Conservation (phyloP, 1,140 invertebrate species). For the Nylanderia fulva region DNA sequence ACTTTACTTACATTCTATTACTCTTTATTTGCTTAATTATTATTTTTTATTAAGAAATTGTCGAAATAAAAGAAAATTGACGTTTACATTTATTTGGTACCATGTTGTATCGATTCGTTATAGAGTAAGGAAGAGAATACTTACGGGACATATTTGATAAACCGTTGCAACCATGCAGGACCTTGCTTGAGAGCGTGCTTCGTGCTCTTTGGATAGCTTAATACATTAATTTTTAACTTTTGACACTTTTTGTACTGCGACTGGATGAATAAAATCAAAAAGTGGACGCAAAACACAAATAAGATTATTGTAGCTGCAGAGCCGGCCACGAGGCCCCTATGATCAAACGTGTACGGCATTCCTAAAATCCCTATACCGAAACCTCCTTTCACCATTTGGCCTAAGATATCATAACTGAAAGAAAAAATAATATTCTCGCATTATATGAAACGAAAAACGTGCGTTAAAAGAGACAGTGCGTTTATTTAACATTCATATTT, state of each 20-base stretch:
- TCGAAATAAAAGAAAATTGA: not conserved
- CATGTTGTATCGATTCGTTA: too few species aligned
- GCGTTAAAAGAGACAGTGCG: too few species aligned
- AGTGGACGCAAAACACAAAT: constrained; percentile 92
- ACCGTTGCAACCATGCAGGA: constrained; percentile 87
- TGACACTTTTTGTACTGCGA: constrained; percentile 91
- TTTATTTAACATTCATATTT: too few species aligned
- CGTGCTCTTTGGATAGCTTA: constrained; percentile 91
- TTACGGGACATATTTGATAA: constrained; percentile 87
- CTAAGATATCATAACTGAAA: constrained; percentile 92
- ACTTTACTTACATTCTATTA: too few species aligned
- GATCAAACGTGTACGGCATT: constrained; percentile 94
- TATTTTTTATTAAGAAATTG: not conserved
- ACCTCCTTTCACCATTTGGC: constrained; percentile 94
- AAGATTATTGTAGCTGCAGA: constrained; percentile 90
- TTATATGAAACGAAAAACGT: not conserved
- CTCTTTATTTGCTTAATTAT: not conserved
- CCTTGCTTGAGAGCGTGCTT: constrained; percentile 90
- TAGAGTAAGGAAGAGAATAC: constrained; percentile 66
- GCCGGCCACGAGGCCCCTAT: constrained; percentile 91
- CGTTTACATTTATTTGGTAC: not conserved
- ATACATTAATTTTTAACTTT: constrained; percentile 89
- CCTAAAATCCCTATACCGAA: constrained; percentile 96
- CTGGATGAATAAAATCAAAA: constrained; percentile 91
- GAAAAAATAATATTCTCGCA: not conserved